Evolutionary conservation across 2,113 vertebrate species (phyloP).

Genomic region (Pundamilia nyererei): DNA sequence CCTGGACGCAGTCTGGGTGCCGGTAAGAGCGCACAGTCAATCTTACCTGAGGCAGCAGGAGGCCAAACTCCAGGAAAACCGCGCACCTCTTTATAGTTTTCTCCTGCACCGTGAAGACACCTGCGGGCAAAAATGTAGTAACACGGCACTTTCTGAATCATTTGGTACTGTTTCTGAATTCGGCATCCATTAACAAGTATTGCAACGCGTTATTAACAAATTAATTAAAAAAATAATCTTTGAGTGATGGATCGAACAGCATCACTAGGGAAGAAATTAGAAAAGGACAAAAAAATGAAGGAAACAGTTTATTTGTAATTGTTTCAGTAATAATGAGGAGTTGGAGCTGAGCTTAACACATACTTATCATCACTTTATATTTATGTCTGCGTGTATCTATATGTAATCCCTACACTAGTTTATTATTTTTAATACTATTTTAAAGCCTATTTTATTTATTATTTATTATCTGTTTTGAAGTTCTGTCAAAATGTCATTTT

Average conservation of each 20-base stretch:
- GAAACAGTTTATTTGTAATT: background rate
- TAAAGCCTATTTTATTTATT: accelerated
- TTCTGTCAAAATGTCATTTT: background rate
- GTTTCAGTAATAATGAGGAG: background rate
- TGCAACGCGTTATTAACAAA: background rate
- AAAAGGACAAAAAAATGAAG: background rate
- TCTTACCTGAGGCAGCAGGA: background rate
- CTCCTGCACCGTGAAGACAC: accelerated
- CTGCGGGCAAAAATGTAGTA: background rate
- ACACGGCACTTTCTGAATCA: background rate
- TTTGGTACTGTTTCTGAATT: background rate
- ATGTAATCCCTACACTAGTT: background rate
- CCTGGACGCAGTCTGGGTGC: background rate
- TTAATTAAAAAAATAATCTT: background rate
- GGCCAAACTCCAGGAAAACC: background rate
- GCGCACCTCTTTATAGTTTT: background rate
- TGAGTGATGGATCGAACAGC: background rate
- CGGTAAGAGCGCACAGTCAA: background rate
- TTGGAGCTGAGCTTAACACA: background rate
- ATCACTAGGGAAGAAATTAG: background rate
- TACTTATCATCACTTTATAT: background rate
- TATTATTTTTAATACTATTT: background rate
- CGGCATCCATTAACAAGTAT: background rate
- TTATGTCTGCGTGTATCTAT: background rate
- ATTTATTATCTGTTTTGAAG: background rate